These are phyloP conservation scores for Ectemnius cavifrons DNA, from an alignment of 2,888 invertebrate species.

Conservation along the genomic window DNA sequence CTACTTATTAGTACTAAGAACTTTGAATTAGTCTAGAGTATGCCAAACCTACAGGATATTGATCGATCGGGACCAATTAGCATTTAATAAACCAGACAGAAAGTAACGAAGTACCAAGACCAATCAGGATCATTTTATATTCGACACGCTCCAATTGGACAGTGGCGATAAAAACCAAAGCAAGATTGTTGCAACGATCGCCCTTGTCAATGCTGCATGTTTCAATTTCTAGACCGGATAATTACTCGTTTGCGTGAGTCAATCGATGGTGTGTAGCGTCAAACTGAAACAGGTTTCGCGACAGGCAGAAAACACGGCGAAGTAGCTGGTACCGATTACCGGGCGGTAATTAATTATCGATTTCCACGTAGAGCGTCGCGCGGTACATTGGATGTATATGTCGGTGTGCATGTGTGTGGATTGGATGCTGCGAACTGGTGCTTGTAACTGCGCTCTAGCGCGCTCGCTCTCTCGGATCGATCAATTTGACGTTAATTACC, in stretches of 20 bases:
- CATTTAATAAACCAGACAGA: too few relatives aligned
- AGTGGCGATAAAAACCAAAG: neutral
- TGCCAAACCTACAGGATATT: too few relatives aligned
- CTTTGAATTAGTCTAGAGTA: too few relatives aligned
- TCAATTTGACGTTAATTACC: constrained; percentile 9
- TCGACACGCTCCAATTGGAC: too few relatives aligned
- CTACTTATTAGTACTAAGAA: too few relatives aligned
- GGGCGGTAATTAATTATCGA: constrained; percentile 9
- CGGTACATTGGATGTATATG: neutral
- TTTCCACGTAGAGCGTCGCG: neutral
- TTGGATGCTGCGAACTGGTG: neutral
- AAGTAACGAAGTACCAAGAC: too few relatives aligned
- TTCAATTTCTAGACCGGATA: neutral
- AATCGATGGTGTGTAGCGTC: neutral
- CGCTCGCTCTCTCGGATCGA: neutral
- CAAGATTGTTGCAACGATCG: constrained; percentile 1
- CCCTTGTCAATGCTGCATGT: neutral
- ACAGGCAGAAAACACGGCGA: neutral
- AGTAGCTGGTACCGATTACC: constrained; percentile 4
- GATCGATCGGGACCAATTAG: too few relatives aligned
- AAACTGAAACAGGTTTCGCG: constrained; percentile 1
- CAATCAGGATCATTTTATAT: too few relatives aligned
- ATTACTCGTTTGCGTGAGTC: constrained; percentile 2
- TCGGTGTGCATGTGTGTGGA: too few relatives aligned
- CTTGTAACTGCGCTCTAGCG: constrained; percentile 1